These are phyloP conservation scores for Melanotaenia pygmaea DNA, from an alignment of 2,797 vertebrate genomes.

Conservation along the genomic window DNA sequence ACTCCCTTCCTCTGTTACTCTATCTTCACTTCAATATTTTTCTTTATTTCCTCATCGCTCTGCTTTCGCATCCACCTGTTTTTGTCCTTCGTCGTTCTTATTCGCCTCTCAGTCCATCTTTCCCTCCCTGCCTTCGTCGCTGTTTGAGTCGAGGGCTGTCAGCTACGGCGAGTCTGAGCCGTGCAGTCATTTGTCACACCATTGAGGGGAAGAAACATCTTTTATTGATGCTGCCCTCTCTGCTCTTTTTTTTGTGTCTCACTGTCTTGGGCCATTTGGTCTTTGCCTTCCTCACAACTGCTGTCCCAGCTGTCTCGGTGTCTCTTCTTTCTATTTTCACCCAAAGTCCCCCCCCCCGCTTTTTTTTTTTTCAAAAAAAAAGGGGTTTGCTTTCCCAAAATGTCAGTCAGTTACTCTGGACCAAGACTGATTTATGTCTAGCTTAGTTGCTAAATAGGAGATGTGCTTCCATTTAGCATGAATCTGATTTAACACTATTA, in stretches of 20 bases:
- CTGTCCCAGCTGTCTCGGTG: constrained; percentile 32
- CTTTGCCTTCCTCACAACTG: constrained; percentile 52
- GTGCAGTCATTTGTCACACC: constrained; percentile 76
- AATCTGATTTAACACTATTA: neutral
- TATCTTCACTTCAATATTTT: constrained; percentile 35
- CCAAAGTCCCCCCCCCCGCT: constrained; percentile 24
- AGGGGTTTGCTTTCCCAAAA: constrained; percentile 22
- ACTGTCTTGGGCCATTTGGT: constrained; percentile 47
- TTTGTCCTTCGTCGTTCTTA: constrained; percentile 37
- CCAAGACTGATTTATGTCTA: constrained; percentile 3
- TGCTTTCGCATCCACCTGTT: constrained; percentile 60
- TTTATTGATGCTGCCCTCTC: constrained; percentile 61
- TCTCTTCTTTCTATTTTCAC: constrained; percentile 15
- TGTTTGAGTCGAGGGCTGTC: constrained; percentile 64
- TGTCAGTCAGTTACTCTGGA: constrained; percentile 20
- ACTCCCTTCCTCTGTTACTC: constrained; percentile 34
- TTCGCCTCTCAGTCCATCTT: constrained; percentile 21
- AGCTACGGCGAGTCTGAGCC: constrained; percentile 62
- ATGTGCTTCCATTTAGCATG: constrained; percentile 3
- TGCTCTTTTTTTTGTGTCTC: constrained; percentile 38
- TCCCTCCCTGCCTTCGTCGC: constrained; percentile 40
- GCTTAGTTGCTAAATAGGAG: neutral
- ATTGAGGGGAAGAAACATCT: constrained; percentile 66
- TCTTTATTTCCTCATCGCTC: constrained; percentile 39
- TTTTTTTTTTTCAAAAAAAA: neutral